Conservation (phyloP, 2,797 vertebrate genomes). For the Peromyscus nudipes region DNA sequence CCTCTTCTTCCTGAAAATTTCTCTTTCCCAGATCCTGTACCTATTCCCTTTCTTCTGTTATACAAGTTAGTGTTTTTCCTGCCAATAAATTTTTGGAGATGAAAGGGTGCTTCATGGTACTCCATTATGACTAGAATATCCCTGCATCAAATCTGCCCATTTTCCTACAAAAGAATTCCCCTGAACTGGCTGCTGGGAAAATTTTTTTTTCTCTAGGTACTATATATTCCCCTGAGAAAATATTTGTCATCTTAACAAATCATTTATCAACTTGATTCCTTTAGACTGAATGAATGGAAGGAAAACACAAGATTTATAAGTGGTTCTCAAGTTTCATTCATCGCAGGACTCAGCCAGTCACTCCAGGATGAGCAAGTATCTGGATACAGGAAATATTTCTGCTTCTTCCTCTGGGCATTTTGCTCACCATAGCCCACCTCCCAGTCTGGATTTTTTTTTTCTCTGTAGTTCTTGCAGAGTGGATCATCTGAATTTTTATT, state of each 20-base stretch:
- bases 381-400: neutral
- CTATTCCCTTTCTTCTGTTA: neutral
- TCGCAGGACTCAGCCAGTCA: neutral
- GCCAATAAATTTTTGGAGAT: neutral
- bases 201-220: neutral
- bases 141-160: neutral
- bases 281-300: slow-evolving; percentile 21
- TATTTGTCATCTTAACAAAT: slow-evolving; percentile 61
- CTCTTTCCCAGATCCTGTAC: neutral
- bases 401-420: neutral
- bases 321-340: slow-evolving; percentile 8
- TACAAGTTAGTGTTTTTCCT: neutral
- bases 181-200: neutral
- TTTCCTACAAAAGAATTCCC: slow-evolving; percentile 46
- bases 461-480: neutral
- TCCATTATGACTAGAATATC: neutral
- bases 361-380: neutral
- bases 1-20: neutral
- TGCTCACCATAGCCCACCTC: neutral
- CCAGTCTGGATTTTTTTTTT: neutral
- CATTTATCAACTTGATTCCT: slow-evolving; percentile 43
- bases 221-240: slow-evolving; percentile 34
- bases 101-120: neutral
- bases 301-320: slow-evolving; percentile 27
- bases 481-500: neutral